phyloP scores from a whole-genome alignment of 2,888 invertebrate genomes.

The Stictocephala bisonia region DNA sequence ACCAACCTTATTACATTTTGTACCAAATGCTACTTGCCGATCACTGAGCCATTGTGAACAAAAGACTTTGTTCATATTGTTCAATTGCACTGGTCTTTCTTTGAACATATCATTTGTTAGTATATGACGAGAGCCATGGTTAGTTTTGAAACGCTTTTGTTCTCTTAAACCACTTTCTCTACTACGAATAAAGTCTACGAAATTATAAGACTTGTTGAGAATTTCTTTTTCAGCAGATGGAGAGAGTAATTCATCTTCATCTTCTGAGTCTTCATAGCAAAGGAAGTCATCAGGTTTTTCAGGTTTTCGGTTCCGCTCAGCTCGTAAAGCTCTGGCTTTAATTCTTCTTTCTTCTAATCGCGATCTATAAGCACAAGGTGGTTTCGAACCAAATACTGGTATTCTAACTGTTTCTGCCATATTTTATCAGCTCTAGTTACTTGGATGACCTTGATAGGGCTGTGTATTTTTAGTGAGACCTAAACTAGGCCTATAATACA shows the following conservation, averaged over 20 bases:
- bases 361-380: constrained; percentile 79
- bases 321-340: constrained; percentile 71
- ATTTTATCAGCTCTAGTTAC: constrained; percentile 43
- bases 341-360: constrained; percentile 81
- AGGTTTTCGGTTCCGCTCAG: constrained; percentile 82
- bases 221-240: constrained; percentile 73
- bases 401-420: constrained; percentile 81
- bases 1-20: constrained; percentile 93
- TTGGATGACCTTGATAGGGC: not conserved
- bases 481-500: no score
- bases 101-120: constrained; percentile 90
- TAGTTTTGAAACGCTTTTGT: constrained; percentile 77
- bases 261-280: constrained; percentile 88
- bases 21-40: constrained; percentile 94
- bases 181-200: constrained; percentile 85
- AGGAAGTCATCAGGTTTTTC: constrained; percentile 93
- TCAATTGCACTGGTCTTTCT: constrained; percentile 84
- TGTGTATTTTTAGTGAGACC: no score
- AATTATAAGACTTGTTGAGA: constrained; percentile 83
- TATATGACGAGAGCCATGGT: constrained; percentile 88
- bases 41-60: constrained; percentile 97
- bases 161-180: constrained; percentile 80
- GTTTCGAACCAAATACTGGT: constrained; percentile 78
- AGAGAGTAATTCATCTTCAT: constrained; percentile 80
- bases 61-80: constrained; percentile 91